These are phyloP conservation scores for Eira barbara DNA, from an alignment of 2,113 vertebrate genomes.

Conservation along the genomic window DNA sequence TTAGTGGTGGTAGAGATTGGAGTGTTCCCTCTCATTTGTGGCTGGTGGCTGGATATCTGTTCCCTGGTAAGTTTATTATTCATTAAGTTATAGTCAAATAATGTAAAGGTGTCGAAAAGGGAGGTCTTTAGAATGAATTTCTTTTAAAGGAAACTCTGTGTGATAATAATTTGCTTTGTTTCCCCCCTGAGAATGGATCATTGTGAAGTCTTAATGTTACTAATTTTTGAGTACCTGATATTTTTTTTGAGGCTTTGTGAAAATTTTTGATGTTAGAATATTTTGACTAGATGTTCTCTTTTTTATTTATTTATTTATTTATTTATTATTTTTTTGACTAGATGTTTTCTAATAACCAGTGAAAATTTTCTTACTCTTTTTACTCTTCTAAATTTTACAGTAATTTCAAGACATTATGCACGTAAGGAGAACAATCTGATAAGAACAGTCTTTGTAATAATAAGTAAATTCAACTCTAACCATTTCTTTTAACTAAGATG, in stretches of 20 bases:
- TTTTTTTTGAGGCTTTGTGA: background rate
- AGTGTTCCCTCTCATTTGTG: constrained; percentile 97
- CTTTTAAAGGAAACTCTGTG: constrained; percentile 30
- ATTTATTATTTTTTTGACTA: too few species aligned
- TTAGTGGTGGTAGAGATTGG: constrained; percentile 98
- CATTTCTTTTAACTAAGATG: background rate
- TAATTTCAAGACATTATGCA: background rate
- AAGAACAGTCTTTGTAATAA: background rate
- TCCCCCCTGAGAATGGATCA: background rate
- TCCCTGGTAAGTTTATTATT: constrained; percentile 89
- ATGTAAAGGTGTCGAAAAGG: background rate
- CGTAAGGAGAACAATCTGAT: background rate
- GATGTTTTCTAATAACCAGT: background rate
- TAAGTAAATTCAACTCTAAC: background rate
- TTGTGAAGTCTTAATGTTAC: background rate
- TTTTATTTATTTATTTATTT: too few species aligned
- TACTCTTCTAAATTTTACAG: background rate
- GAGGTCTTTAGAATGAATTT: background rate
- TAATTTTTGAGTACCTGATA: background rate
- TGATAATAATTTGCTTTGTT: background rate
- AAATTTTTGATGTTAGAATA: background rate
- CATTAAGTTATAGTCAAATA: background rate
- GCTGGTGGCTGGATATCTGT: constrained; percentile 99
- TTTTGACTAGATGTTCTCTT: constrained; percentile 4
- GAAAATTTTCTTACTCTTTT: background rate